Evolutionary conservation across 2,113 vertebrate species (phyloP), one percentile per base, ranked within the genome.

Genomic region (Pseudorhombus dupliciocellatus): DNA sequence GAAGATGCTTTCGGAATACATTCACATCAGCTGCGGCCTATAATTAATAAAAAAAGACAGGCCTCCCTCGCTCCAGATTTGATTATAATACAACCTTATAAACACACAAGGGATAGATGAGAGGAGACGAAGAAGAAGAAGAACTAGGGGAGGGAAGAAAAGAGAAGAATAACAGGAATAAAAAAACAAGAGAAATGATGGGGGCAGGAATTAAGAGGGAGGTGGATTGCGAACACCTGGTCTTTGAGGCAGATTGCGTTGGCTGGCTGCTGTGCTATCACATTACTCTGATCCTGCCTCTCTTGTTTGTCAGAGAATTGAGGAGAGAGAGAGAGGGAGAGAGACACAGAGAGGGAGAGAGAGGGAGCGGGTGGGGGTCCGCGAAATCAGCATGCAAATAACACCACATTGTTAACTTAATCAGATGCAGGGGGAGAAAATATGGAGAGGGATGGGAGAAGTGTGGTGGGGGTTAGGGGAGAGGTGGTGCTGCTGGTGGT

Each of bases 361-460:
- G 76, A 48, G 80, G 65, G 81, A 94, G 95, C 96, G 91, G 93
- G 94, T n/a, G 79, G 75, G 86, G 96, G 94, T 94, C 94, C 10
- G 90, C 94, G 90, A 98, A 98, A 98, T 99, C 97, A 97, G 95
- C 96, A 98, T 98, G 97, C 96, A 98, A 99, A 99, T 98, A 98
- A 96, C 96, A 96, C 93, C 94, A 95, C 96, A 98, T 99, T 97
- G 97, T 98, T 97, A 98, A 97, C 96, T 98, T 96, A 98, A 98
- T 99, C 97, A 98, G 96, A 98, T 98, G 95, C 96, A 94, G 94
- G 85, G 95, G 95, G 94, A 95, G 94, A 94, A 95, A 96, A 97
- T 95, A 96, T 95, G 95, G 95, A 94, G 92, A 88, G 92, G 93
- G 91, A 86, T 92, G 92, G 94, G 93, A 90, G 92, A 92, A 91